Conservation (phyloP, 2,113 vertebrate genomes). For the Sarotherodon lohbergeri region DNA sequence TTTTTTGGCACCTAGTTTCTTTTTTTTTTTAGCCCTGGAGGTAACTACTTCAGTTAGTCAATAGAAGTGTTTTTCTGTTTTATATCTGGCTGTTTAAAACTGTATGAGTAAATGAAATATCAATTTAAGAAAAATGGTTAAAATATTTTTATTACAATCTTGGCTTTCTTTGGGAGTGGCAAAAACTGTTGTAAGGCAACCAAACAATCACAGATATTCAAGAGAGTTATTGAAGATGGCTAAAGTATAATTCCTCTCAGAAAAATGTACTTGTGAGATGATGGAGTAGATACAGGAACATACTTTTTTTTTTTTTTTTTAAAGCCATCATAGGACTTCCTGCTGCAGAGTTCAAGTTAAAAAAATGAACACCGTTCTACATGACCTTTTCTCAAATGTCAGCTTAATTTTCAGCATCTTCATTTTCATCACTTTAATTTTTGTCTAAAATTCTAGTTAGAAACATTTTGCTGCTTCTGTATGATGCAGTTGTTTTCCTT, state of each 20-base stretch:
- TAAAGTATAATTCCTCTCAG: not conserved
- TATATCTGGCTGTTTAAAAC: not conserved
- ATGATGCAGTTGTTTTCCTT: not conserved
- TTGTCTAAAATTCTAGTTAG: not conserved
- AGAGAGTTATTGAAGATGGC: not conserved
- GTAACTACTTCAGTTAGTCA: not conserved
- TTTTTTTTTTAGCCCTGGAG: not conserved
- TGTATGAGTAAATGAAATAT: not conserved
- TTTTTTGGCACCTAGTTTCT: not conserved
- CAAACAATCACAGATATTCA: not conserved
- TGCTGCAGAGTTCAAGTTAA: not conserved
- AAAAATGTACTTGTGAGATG: not conserved
- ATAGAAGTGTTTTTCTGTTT: fast-evolving
- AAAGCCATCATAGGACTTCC: not conserved
- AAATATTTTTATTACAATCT: not conserved
- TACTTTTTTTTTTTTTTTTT: not conserved
- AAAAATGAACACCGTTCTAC: not conserved
- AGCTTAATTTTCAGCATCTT: not conserved
- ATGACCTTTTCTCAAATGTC: not conserved
- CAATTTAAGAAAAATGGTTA: not conserved
- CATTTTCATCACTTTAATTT: not conserved
- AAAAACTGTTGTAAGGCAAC: not conserved
- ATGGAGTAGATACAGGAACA: not conserved
- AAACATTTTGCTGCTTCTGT: not conserved
- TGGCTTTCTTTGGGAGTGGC: not conserved